phyloP scores from a whole-genome alignment of 2,113 vertebrate species.

The Crotalus helleri region DNA sequence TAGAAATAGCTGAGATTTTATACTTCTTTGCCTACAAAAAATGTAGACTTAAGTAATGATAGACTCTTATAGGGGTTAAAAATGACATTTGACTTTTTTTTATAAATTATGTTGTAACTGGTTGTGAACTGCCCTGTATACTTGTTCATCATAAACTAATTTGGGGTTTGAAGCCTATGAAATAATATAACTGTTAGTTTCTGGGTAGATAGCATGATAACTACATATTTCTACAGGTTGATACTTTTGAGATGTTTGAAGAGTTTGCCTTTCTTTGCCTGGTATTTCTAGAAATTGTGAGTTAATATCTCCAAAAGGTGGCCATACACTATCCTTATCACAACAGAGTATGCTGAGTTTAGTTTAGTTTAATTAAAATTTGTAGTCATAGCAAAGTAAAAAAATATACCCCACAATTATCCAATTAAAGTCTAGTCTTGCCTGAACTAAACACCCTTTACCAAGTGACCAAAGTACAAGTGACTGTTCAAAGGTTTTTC shows the following conservation, averaged over 20 bases:
- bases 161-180: neutral
- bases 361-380: neutral
- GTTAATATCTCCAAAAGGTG: neutral
- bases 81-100: neutral
- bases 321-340: neutral
- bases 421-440: neutral
- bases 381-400: neutral
- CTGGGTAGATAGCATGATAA: too few relatives aligned
- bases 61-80: neutral
- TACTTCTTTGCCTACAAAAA: neutral
- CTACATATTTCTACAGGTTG: neutral
- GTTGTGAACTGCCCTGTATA: neutral
- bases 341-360: neutral
- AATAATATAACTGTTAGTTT: neutral
- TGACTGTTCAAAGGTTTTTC: neutral
- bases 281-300: neutral
- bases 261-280: neutral
- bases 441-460: neutral
- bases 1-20: constrained; percentile 10
- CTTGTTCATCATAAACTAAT: neutral
- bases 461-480: neutral
- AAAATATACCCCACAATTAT: neutral
- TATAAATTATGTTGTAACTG: neutral
- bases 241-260: neutral
- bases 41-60: neutral